Percentiles rank a stretch among this genome's conserved stretches.
phyloP scores from a whole-genome alignment of 2,888 invertebrate genomes.

The Synergus itoensis region DNA sequence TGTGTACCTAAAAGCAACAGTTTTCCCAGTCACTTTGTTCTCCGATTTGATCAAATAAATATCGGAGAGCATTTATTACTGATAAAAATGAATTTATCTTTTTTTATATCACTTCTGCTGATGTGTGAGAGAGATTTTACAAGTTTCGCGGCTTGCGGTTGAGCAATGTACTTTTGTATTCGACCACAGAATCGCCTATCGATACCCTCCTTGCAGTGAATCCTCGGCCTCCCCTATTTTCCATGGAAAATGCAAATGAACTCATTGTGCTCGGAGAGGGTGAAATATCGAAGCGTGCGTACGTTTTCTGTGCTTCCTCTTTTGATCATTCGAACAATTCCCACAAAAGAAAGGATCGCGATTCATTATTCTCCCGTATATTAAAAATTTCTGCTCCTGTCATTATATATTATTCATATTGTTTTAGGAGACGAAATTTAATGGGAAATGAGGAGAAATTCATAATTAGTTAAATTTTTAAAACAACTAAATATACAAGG shows the following conservation, averaged over 20 bases:
- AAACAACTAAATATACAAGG: too few relatives aligned
- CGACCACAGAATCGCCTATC: constrained; percentile 31
- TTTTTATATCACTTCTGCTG: background rate
- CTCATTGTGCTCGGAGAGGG: constrained; percentile 43
- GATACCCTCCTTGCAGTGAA: constrained; percentile 28
- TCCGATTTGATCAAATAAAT: too few relatives aligned
- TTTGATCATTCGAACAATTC: constrained; percentile 30
- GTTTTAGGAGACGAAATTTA: too few relatives aligned
- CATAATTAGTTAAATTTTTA: too few relatives aligned
- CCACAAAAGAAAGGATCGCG: constrained; percentile 7
- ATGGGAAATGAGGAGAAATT: too few relatives aligned
- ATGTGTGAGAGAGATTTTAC: background rate
- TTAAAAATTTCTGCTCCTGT: background rate
- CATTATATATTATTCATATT: background rate
- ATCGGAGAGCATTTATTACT: too few relatives aligned
- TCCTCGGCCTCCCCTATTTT: constrained; percentile 33
- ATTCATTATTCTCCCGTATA: constrained; percentile 32
- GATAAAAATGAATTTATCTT: too few relatives aligned
- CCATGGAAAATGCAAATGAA: constrained; percentile 46
- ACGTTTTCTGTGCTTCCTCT: constrained; percentile 24
- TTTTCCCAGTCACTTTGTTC: too few relatives aligned
- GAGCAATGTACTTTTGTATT: background rate
- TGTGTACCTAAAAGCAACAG: too few relatives aligned
- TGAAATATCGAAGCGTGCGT: constrained; percentile 47
- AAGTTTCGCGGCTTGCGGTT: background rate